These are phyloP conservation scores for Drosophila recens DNA, from an alignment of 2,888 invertebrate species.

Conservation along the genomic window DNA sequence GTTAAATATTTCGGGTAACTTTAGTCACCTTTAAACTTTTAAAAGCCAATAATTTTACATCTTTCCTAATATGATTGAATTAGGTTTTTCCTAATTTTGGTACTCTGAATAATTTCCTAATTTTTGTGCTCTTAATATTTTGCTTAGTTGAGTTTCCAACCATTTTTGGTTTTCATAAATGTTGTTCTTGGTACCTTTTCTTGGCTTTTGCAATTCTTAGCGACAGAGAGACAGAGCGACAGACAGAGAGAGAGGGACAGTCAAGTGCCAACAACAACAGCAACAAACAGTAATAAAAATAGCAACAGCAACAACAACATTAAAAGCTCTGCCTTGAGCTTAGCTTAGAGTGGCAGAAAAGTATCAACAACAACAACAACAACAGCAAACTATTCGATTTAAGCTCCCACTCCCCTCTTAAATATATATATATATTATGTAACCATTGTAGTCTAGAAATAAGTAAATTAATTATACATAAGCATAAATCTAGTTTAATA, in stretches of 20 bases:
- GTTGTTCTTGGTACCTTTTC: neutral
- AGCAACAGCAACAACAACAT: constrained; percentile 30
- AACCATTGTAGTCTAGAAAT: constrained; percentile 66
- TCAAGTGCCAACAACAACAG: constrained; percentile 35
- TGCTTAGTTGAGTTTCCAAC: neutral
- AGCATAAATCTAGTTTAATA: constrained; percentile 84
- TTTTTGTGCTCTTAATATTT: no score
- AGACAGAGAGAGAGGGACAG: neutral
- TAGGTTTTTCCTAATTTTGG: neutral
- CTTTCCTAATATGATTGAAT: neutral
- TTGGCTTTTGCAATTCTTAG: neutral
- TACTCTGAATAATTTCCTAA: neutral
- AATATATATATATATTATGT: constrained; percentile 49
- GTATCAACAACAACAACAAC: constrained; percentile 30
- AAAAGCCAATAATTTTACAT: no score
- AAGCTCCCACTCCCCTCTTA: constrained; percentile 65
- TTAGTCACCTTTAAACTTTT: no score
- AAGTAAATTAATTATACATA: constrained; percentile 79
- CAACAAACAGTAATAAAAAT: constrained; percentile 1
- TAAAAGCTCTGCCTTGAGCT: constrained; percentile 12
- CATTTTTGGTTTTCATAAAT: neutral
- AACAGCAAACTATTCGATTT: constrained; percentile 74
- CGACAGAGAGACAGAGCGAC: neutral
- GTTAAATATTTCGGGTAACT: no score
- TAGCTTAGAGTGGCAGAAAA: constrained; percentile 22